A percentile compares a stretch with the other conserved stretches of the same genome.
Evolutionary conservation across 2,888 invertebrate species (phyloP).

Genomic region (Drosophila birchii): DNA sequence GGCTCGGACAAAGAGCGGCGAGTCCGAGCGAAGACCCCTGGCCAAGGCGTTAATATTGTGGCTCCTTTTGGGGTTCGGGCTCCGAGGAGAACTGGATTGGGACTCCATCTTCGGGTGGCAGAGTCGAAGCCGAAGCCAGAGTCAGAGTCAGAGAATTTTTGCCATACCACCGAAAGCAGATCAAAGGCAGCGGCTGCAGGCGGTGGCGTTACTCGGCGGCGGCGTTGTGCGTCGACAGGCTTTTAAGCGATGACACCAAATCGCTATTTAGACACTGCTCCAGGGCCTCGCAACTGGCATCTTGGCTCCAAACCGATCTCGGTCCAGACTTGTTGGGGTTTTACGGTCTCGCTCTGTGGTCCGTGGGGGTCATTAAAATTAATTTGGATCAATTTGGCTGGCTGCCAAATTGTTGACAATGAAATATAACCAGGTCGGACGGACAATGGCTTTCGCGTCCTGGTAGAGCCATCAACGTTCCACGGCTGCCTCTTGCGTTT

Average conservation of each 20-base stretch:
- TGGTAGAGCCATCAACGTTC: conserved; percentile 72
- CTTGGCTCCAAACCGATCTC: conserved; percentile 1
- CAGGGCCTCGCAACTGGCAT: conserved; percentile 9
- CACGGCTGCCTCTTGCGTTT: conserved; percentile 58
- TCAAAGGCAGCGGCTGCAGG: conserved; percentile 75
- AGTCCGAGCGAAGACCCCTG: conserved; percentile 28
- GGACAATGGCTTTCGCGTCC: conserved; percentile 2
- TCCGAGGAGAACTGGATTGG: conserved; percentile 22
- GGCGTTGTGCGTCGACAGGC: conserved; percentile 76
- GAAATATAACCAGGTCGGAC: conserved; percentile 72
- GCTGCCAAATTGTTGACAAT: conserved; percentile 84
- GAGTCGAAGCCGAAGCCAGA: neutral
- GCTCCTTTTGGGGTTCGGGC: conserved; percentile 35
- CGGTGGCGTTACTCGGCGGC: conserved; percentile 75
- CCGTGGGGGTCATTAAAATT: conserved; percentile 83
- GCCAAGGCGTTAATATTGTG: conserved; percentile 73
- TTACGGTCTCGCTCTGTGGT: conserved; percentile 63
- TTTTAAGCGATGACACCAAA: conserved; percentile 85
- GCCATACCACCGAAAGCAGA: conserved; percentile 70
- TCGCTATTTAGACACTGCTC: conserved; percentile 83
- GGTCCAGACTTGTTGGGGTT: conserved; percentile 57
- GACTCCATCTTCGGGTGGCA: conserved; percentile 27
- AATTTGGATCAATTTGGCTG: conserved; percentile 84
- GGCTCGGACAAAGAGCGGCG: conserved; percentile 53
- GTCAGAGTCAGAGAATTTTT: conserved; percentile 58